Conservation (phyloP, 2,888 invertebrate species). For the Cryptus armator region DNA sequence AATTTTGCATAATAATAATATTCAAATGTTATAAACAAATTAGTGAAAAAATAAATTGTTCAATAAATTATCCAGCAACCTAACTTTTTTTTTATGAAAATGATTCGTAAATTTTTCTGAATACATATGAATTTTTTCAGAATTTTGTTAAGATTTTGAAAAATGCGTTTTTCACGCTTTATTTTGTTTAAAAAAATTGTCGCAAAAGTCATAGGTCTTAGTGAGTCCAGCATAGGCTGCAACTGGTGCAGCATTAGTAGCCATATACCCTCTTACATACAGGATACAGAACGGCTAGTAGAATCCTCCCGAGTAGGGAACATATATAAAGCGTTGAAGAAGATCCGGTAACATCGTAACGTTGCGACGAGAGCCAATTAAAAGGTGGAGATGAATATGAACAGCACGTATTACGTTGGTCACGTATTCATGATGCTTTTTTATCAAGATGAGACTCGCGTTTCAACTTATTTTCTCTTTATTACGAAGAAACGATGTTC, state of each 20-base stretch:
- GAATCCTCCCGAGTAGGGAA: slow-evolving; percentile 4
- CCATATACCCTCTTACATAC: background rate
- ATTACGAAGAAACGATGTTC: background rate
- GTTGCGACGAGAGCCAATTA: slow-evolving; percentile 74
- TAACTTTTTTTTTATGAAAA: too few species aligned
- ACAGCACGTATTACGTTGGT: slow-evolving; percentile 41
- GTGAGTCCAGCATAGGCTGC: slow-evolving; percentile 14
- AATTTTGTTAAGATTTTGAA: too few species aligned
- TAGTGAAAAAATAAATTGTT: too few species aligned
- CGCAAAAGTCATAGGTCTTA: slow-evolving; percentile 45
- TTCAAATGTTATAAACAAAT: too few species aligned
- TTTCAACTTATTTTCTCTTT: slow-evolving; percentile 12
- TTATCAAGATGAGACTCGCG: slow-evolving; percentile 1
- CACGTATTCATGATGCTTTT: background rate
- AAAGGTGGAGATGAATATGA: slow-evolving; percentile 68
- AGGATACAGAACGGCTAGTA: background rate
- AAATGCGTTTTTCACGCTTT: background rate
- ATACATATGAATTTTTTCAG: too few species aligned
- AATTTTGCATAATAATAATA: too few species aligned
- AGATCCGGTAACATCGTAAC: slow-evolving; percentile 70
- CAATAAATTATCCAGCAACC: too few species aligned
- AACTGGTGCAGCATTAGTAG: slow-evolving; percentile 8
- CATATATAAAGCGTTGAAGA: slow-evolving; percentile 35
- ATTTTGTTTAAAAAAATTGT: background rate
- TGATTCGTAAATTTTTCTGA: too few species aligned